Base-by-base conservation (phyloP, 2,797 vertebrate genomes). In the Hippopotamyrus pictus region DNA sequence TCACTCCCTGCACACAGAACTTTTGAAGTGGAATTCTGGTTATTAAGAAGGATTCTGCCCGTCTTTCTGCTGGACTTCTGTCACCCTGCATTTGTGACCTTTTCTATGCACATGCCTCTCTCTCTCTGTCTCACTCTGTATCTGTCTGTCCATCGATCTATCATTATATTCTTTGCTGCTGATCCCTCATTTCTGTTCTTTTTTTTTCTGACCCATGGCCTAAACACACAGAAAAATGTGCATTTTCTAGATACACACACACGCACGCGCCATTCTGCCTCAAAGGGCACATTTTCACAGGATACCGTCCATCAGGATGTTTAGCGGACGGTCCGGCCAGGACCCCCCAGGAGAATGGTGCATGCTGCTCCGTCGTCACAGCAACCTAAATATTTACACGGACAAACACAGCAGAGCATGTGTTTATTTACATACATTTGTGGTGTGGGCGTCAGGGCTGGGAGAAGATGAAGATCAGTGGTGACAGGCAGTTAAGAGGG, bases 241-340 rank as follows among this genome's bases (percentile, higher is more conserved):
- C 14, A 7, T 69, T 12, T 84, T 48, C n/a, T n/a, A 7, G 29
- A 87, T 11, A 51, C 84, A 86, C 8, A 86, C 8, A 86, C 22
- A 19, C 0, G 33, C 51, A 53, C 0, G 5, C 0, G 22, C 19
- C 11, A 4, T 83, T 44, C 79, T 22, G 44, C 8, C 19, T 84
- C 11, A 11, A 51, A 84, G 44, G 44, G 44, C 82, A 84, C 9
- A 25, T 51, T 2, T 91, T 90, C 76, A 91, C 89, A 90, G 57
- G 90, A 88, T 89, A 90, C 90, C 84, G 89, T 87, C 90, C 89
- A 91, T 90, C 65, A 54, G 89, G 89, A 92, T 91, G 90, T 87
- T 88, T 85, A 69, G 86, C 88, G 90, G 90, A 91, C 88, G 59
- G 84, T 22, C 37, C 25, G 3, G 54, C 33, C 37, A 14, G 79